A percentile compares a stretch with the other conserved stretches of the same genome.
Conservation (phyloP, 2,888 invertebrate species). For the Ochropacha duplaris region DNA sequence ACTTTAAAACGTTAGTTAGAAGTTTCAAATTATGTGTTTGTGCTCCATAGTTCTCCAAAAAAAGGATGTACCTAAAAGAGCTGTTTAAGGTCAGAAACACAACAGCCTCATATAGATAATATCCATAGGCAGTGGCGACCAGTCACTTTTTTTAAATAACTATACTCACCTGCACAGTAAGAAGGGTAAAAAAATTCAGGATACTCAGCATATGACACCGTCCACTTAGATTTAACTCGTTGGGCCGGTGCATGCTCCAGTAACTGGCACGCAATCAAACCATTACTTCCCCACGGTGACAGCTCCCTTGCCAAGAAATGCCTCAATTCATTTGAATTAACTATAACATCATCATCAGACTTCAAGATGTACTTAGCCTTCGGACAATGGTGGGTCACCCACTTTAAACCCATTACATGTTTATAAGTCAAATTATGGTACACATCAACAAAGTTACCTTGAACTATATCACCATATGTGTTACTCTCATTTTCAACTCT, state of each 20-base stretch:
- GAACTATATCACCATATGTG: slow-evolving; percentile 86
- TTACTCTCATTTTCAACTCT: slow-evolving; percentile 84
- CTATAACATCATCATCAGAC: slow-evolving; percentile 89
- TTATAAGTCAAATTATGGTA: slow-evolving; percentile 93
- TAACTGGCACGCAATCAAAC: slow-evolving; percentile 86
- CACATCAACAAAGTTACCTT: slow-evolving; percentile 89
- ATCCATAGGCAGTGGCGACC: no score
- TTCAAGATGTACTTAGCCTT: slow-evolving; percentile 87
- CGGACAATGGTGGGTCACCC: slow-evolving; percentile 88
- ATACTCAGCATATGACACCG: slow-evolving; percentile 87
- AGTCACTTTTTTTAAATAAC: no score
- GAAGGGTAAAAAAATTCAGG: slow-evolving; percentile 85
- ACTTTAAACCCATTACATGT: slow-evolving; percentile 91
- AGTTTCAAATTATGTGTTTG: no score
- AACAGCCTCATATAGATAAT: no score
- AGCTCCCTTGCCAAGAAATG: slow-evolving; percentile 82
- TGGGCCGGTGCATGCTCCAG: slow-evolving; percentile 76
- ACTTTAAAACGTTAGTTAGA: no score
- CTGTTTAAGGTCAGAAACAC: no score
- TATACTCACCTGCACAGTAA: slow-evolving; percentile 86
- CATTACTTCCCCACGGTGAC: slow-evolving; percentile 83
- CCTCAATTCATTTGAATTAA: slow-evolving; percentile 85
- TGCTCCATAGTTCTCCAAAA: no score
- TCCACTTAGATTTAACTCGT: slow-evolving; percentile 89
- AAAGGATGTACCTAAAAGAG: no score